phyloP scores from a whole-genome alignment of 2,797 vertebrate species.

The Coregonus sp. region DNA sequence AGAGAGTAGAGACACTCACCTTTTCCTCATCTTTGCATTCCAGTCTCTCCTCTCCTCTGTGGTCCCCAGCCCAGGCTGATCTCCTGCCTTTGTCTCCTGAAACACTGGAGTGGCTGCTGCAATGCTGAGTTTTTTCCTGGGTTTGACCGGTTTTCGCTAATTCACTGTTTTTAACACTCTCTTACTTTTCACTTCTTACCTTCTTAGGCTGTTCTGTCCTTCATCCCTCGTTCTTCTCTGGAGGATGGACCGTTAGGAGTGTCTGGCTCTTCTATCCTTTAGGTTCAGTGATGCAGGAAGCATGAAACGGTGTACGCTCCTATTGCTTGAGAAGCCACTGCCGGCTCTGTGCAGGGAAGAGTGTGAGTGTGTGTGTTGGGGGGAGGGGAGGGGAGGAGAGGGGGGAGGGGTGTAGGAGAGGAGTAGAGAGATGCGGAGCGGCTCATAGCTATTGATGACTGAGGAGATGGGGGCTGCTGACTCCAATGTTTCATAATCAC shows the following conservation, averaged over 20 bases:
- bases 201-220: slow-evolving; percentile 35
- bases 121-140: slow-evolving; percentile 43
- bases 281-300: slow-evolving; percentile 57
- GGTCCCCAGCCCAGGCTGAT: slow-evolving; percentile 30
- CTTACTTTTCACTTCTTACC: slow-evolving; percentile 42
- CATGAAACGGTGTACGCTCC: slow-evolving; percentile 50
- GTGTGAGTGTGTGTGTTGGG: slow-evolving; percentile 45
- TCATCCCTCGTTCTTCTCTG: slow-evolving; percentile 27
- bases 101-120: slow-evolving; percentile 59
- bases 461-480: slow-evolving; percentile 67
- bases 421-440: slow-evolving; percentile 30
- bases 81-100: slow-evolving; percentile 14
- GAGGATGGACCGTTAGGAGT: neutral
- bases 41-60: slow-evolving; percentile 54
- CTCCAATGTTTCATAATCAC: slow-evolving; percentile 69
- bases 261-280: slow-evolving; percentile 67
- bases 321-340: slow-evolving; percentile 69
- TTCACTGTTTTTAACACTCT: slow-evolving; percentile 52
- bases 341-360: slow-evolving; percentile 78
- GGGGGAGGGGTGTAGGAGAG: slow-evolving; percentile 31
- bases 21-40: slow-evolving; percentile 76
- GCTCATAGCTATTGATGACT: slow-evolving; percentile 55
- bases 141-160: slow-evolving; percentile 23
- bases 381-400: neutral
- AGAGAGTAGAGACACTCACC: slow-evolving; percentile 68